phyloP scores from a whole-genome alignment of 2,797 vertebrate species.

The Xenops minutus region DNA sequence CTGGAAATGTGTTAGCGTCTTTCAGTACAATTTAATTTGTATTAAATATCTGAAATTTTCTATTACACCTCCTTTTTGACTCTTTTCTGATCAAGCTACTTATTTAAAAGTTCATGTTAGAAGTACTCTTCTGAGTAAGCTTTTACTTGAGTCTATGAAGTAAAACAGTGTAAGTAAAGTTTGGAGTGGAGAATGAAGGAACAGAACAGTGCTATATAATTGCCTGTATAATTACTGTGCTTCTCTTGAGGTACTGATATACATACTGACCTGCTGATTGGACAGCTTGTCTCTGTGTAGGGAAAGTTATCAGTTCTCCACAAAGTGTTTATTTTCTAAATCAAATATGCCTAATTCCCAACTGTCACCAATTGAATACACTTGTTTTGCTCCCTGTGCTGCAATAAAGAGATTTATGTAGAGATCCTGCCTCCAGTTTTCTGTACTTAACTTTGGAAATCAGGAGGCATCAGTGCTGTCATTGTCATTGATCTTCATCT shows the following conservation, averaged over 20 bases:
- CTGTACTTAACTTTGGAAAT: not conserved
- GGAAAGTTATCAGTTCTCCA: not conserved
- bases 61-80: not conserved
- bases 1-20: not conserved
- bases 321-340: not conserved
- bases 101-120: not conserved
- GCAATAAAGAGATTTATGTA: not conserved
- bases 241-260: not conserved
- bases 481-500: not conserved
- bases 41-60: not conserved
- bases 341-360: not conserved
- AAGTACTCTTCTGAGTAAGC: not conserved
- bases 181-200: not conserved
- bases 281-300: not conserved
- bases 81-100: not conserved
- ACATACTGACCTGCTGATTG: not conserved
- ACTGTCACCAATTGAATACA: not conserved
- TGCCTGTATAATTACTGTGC: not conserved
- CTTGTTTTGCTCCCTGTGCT: not conserved
- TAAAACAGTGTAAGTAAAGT: not conserved
- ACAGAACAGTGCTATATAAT: not conserved
- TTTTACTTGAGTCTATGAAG: not conserved
- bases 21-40: not conserved
- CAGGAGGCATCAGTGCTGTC: not conserved
- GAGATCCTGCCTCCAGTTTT: not conserved